A percentile compares a stretch with the other conserved stretches of the same genome.
Evolutionary conservation across 2,113 vertebrate species (phyloP).

Genomic region (Nannospalax galili): DNA sequence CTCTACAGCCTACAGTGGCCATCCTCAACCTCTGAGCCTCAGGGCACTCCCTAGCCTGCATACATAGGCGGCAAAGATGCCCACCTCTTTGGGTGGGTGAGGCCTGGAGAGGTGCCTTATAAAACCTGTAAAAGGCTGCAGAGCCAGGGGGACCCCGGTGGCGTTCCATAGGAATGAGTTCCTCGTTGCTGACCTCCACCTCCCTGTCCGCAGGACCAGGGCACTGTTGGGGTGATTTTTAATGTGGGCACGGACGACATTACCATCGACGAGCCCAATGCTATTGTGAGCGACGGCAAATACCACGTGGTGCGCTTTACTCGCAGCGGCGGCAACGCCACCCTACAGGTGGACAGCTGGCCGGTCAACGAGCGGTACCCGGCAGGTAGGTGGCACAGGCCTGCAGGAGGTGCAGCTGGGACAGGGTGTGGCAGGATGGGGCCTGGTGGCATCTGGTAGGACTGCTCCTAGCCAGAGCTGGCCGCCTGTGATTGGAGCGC

Average conservation of each 20-base stretch:
- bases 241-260: slow-evolving; percentile 98
- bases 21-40: neutral
- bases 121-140: neutral
- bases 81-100: neutral
- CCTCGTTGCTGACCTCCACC: slow-evolving; percentile 17
- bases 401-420: neutral
- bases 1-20: neutral
- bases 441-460: neutral
- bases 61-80: too few species aligned
- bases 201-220: slow-evolving; percentile 89
- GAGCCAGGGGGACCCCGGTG: neutral
- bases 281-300: slow-evolving; percentile 95
- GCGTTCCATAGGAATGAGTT: neutral
- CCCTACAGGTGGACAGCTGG: slow-evolving; percentile 98
- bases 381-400: slow-evolving; percentile 88
- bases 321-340: slow-evolving; percentile 97
- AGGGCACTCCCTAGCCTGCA: neutral
- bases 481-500: neutral
- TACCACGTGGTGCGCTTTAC: slow-evolving; percentile 99
- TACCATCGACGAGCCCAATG: slow-evolving; percentile 94
- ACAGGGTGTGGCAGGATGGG: neutral
- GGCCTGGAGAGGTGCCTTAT: neutral
- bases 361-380: slow-evolving; percentile 96
- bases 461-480: too few species aligned
- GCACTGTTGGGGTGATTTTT: slow-evolving; percentile 96